These are phyloP conservation scores for Meliscaeva auricollis DNA, from an alignment of 2,888 invertebrate genomes.

Conservation along the genomic window DNA sequence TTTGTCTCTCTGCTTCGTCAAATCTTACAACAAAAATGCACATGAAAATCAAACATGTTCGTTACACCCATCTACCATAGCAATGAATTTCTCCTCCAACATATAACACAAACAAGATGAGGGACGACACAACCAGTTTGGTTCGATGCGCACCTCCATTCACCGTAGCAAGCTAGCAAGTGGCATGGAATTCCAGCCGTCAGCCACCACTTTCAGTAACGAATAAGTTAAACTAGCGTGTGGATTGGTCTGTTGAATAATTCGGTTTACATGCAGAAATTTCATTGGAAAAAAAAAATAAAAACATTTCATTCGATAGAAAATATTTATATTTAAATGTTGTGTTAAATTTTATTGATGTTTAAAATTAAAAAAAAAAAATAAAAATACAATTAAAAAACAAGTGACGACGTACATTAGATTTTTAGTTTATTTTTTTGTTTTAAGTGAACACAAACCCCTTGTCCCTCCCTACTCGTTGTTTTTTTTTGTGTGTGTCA, in stretches of 20 bases:
- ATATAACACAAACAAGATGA: constrained; percentile 16
- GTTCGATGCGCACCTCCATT: constrained; percentile 35
- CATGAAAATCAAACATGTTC: constrained; percentile 1
- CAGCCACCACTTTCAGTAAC: constrained; percentile 44
- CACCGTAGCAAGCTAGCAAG: constrained; percentile 23
- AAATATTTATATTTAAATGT: constrained; percentile 6
- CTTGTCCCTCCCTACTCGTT: background rate
- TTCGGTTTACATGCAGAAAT: constrained; percentile 57
- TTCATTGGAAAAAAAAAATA: constrained; percentile 4
- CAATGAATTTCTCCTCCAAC: constrained; percentile 49
- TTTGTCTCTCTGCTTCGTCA: constrained; percentile 10
- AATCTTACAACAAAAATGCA: background rate
- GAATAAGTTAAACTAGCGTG: constrained; percentile 54
- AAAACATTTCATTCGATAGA: constrained; percentile 17
- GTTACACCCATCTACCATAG: too few relatives aligned
- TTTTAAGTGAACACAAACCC: constrained; percentile 2
- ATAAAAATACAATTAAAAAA: constrained; percentile 17
- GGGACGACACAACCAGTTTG: background rate
- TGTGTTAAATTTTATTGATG: constrained; percentile 40
- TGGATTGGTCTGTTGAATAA: constrained; percentile 22
- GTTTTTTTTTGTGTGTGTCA: background rate
- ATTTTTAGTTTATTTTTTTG: background rate
- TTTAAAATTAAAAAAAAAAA: constrained; percentile 4
- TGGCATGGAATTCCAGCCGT: constrained; percentile 45
- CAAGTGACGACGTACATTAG: constrained; percentile 44